Evolutionary conservation across 2,888 invertebrate species (phyloP), one percentile per base, ranked within the genome.

Genomic region (Galeopsomyia nigrocyanea): DNA sequence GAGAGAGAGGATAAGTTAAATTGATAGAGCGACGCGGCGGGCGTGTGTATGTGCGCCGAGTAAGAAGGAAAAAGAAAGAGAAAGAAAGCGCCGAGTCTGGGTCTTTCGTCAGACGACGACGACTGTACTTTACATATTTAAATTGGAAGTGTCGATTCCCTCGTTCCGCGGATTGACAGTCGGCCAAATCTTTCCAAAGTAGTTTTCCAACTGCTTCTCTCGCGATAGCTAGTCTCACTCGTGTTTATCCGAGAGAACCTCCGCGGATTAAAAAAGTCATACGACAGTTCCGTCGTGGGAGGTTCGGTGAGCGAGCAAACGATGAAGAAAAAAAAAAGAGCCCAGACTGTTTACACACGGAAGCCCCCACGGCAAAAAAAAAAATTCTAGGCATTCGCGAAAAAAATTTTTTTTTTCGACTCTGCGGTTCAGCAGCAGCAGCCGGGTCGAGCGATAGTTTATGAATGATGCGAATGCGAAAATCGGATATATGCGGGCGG

Each of bases 141-240:
- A 82, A 83, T 82, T 82, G 82, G 79, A 82, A 80, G 82, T 81
- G 80, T 82, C 82, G 81, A 83, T 82, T 81, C 80, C 78, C 77
- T 78, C 79, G 77, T 79, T 80, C 13, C 49, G 21, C 31, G 49
- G 60, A 60, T 64, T 73, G 72, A 68, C 72, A 64, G 68, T 53
- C 56, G 69, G 49, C 17, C 19, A 69, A 70, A 70, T 65, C 61
- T 47, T 62, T 63, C 16, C 22, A 58, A 60, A 61, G 65, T 56
- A 61, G 60, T 70, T 61, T 66, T 50, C 49, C 71, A 66, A 66
- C 65, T 61, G 61, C 50, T 71, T 58, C 17, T n/a, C n/a, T n/a
- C n/a, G n/a, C 31, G 69, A 63, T 31, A 64, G 53, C 49, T 65
- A 60, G 21, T 17, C 10, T 9, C 17, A n/a, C 21, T 19, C 53